Base-by-base conservation (phyloP, 1,140 invertebrate genomes). In the Drosophila azteca region DNA sequence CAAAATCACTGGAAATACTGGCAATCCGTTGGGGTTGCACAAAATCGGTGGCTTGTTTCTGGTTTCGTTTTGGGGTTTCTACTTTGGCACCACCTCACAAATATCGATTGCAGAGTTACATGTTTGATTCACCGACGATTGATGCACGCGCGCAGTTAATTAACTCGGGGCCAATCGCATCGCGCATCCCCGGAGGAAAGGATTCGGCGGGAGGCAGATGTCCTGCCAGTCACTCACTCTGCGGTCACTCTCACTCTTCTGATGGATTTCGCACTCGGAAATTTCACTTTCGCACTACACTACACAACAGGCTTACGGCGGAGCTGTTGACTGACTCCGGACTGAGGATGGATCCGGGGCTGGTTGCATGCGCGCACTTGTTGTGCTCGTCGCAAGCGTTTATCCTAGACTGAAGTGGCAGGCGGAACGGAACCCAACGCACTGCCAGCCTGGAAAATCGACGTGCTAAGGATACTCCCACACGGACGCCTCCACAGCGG, bases 371-470 rank as follows among this genome's bases (percentile, higher is more conserved):
- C 88, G 85, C 83, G 80, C 90, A 90, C 90, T 90, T 91, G 90
- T 91, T 91, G 90, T 91, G 90, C 88, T 77, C 79, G 75, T 74
- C 79, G 78, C 80, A 90, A 91, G 78, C 88, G 90, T 91, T 91
- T 91, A 90, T 87, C 90, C 90, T 91, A 91, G 88, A 91, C 90
- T 91, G 88, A 90, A 79, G 64, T 64, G 68, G 52, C 65, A 68
- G 39, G 71, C 70, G 77, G 71, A 59, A 55, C 69, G 68, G 29
- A 60, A 43, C 71, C 53, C 70, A 79, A 48, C 71, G 58, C 70
- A 79, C 63, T 51, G 64, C 20, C 48, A 35, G 53, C 45, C 79
- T 87, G 83, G 82, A 85, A 85, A 57, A 77, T 64, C 39, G 63
- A 59, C 60, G 66, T 50, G 29, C 49, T 48, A 53, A 45, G 50